These are phyloP conservation scores for Netelia virgata DNA, from an alignment of 2,888 invertebrate species.

Conservation along the genomic window DNA sequence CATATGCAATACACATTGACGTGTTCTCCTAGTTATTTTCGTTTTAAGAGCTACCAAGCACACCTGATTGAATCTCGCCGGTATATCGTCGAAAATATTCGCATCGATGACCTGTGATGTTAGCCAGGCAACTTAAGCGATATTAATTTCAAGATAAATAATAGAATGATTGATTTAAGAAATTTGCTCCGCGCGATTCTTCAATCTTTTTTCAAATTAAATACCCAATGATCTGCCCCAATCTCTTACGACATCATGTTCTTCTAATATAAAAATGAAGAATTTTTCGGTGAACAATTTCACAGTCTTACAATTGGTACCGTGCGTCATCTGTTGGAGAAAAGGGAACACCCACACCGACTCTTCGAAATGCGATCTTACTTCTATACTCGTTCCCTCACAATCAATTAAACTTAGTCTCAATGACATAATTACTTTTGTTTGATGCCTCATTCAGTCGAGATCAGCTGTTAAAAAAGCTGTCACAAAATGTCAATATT, in stretches of 20 bases:
- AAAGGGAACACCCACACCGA: no score
- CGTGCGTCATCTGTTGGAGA: neutral
- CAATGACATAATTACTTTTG: conserved; percentile 3
- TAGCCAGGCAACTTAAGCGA: neutral
- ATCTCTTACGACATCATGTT: neutral
- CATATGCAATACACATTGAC: neutral
- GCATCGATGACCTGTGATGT: neutral
- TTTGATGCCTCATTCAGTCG: neutral
- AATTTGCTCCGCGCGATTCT: neutral
- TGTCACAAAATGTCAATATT: conserved; percentile 76
- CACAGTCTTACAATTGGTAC: neutral
- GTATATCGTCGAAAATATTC: no score
- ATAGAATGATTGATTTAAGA: neutral
- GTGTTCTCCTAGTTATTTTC: neutral
- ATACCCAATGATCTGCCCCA: neutral
- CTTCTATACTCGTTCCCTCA: neutral
- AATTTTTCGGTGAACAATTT: no score
- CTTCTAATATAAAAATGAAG: no score
- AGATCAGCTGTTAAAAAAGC: conserved; percentile 26
- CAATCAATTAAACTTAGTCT: neutral
- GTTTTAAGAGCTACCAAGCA: neutral
- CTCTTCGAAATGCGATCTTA: neutral
- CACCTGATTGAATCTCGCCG: neutral
- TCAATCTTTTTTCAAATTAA: neutral
- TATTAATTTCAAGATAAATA: neutral